Evolutionary conservation across 2,113 vertebrate species (phyloP).

Genomic region (Aplodontia rufa): DNA sequence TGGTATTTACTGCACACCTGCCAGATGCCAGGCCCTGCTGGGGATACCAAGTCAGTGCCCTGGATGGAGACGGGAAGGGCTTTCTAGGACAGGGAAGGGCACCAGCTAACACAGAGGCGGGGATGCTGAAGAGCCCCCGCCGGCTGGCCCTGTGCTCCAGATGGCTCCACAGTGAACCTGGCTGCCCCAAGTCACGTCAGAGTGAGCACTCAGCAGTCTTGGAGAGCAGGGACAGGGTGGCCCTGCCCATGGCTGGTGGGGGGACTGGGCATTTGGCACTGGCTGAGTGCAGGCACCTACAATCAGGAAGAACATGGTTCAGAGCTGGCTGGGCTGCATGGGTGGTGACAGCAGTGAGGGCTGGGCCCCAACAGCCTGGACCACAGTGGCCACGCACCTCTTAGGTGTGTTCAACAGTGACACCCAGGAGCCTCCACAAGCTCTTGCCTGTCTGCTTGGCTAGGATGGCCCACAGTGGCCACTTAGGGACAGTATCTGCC

Average conservation of each 20-base stretch:
- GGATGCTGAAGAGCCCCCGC: too few species aligned
- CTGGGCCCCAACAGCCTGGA: accelerated
- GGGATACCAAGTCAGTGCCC: background rate
- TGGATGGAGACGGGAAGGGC: background rate
- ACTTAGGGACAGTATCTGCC: too few species aligned
- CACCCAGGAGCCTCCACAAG: background rate
- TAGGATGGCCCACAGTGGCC: background rate
- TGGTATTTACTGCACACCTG: accelerated
- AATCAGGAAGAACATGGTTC: accelerated
- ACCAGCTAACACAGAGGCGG: background rate
- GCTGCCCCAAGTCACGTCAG: background rate
- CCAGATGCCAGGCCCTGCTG: accelerated
- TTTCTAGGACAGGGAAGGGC: background rate
- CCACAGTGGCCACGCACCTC: background rate
- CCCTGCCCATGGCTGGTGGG: background rate
- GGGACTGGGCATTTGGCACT: too few species aligned
- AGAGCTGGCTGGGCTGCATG: background rate
- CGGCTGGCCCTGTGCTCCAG: background rate
- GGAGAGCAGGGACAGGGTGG: too few species aligned
- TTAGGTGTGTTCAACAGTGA: background rate
- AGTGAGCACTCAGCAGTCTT: accelerated
- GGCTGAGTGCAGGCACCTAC: background rate
- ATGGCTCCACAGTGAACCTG: background rate
- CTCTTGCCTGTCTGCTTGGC: background rate
- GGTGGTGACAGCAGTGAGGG: too few species aligned